Base-by-base conservation (phyloP, 2,113 vertebrate genomes). In the Neogale vison region DNA sequence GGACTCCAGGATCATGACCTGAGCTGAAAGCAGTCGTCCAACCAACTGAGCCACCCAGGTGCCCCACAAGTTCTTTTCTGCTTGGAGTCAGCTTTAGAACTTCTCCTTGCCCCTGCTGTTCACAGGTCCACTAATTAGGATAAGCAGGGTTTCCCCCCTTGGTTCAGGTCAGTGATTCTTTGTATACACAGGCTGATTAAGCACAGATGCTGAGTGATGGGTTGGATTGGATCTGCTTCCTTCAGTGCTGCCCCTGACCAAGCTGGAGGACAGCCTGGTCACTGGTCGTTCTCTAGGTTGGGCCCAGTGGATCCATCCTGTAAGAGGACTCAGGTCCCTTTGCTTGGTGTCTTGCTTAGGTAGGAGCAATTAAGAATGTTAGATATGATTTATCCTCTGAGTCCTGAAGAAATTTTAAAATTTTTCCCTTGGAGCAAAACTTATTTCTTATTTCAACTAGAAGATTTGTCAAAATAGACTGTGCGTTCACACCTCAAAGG, bases 381-480 rank as follows among this genome's bases (percentile, higher is more conserved):
- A 79, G 36, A 34, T 90, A 74, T 42, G 31, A 74, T 88, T 24
- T 39, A 47, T 82, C 69, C 47, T n/a, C 52, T 67, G 63, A 67
- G 45, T 88, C n/a, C 71, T 91, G 34, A 74, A 90, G 81, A 69
- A 91, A 36, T 83, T 80, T 57, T 52, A 94, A 88, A 79, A 47
- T 4, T 61, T 80, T 81, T n/a, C 23, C 36, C 42, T 59, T 20
- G 82, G 50, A 87, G 39, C 6, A 83, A 89, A 90, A 59, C 52
- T 71, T 36, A 31, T 71, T 88, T 83, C 13, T 59, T 88, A 63
- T 52, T 94, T 93, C 31, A 84, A 10, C 72, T 55, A 57, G 55
- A 90, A 59, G 59, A 52, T 88, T 52, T 93, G 26, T 90, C 95
- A 92, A 61, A 92, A 55, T 47, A 74, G 29, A 34, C 45, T 9